phyloP scores from a whole-genome alignment of 2,113 vertebrate genomes.

The Seriola dumerili region DNA sequence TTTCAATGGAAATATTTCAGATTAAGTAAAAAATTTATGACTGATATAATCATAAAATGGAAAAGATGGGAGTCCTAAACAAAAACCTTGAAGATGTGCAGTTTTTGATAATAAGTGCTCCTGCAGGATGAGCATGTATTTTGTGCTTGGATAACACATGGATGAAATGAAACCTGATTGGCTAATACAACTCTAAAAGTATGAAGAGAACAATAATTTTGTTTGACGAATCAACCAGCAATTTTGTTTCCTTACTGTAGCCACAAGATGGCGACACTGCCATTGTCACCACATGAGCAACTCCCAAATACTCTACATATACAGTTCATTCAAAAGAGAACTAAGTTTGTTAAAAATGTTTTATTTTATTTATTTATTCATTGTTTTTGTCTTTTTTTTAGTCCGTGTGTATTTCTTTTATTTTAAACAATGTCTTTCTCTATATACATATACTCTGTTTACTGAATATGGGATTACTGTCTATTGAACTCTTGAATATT shows the following conservation, averaged over 20 bases:
- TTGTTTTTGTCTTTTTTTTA: not conserved
- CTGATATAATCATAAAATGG: not conserved
- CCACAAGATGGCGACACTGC: constrained; percentile 70
- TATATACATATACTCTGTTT: too few relatives aligned
- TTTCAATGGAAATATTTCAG: not conserved
- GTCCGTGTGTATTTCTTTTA: too few relatives aligned
- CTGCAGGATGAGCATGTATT: not conserved
- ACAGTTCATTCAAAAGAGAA: not conserved
- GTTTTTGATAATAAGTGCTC: not conserved
- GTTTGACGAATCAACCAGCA: too few relatives aligned
- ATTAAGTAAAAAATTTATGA: not conserved
- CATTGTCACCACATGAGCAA: not conserved
- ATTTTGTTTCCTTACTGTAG: constrained; percentile 18
- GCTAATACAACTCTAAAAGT: not conserved
- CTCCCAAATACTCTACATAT: not conserved
- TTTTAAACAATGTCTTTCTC: not conserved
- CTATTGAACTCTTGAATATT: not conserved
- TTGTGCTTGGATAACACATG: not conserved
- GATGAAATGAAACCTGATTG: not conserved
- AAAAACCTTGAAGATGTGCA: too few relatives aligned
- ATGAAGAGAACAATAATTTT: not conserved
- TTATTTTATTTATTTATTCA: too few relatives aligned
- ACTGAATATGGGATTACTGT: not conserved
- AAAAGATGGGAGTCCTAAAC: not conserved
- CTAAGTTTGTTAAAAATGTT: not conserved